Evolutionary conservation across 2,113 vertebrate genomes (phyloP), one percentile per base, ranked within the genome.

Genomic region (Eolophus roseicapilla): DNA sequence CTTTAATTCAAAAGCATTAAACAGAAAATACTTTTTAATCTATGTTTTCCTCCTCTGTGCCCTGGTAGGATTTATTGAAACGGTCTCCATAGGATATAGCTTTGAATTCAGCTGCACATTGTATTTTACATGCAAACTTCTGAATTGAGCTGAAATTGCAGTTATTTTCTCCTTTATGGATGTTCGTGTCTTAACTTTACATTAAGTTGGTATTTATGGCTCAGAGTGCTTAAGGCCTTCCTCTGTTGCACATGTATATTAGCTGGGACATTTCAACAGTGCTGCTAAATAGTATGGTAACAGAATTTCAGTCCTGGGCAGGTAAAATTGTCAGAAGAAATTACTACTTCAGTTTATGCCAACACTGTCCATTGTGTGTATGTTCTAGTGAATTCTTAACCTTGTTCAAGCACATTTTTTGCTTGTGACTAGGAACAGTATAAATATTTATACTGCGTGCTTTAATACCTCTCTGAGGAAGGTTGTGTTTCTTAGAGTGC

Each of bases 361-460:
- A 78, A 25, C 55, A 4, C 50, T 71, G 52, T 76, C 59, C n/a
- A 49, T 91, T 91, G 78, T 88, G 55, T 68, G 27, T 78, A 49
- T 57, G 70, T 90, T 39, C 28, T 35, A 55, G 35, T 86, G 76
- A 70, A 75, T 95, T 93, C 71, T 88, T 83, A 39, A 77, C 49
- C 53, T 86, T 68, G 46, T 59, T 91, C 39, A 81, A 74, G 41
- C 55, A 82, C 31, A 19, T 77, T 93, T 77, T 68, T 95, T 86
- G 50, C 76, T 74, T 92, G 49, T 76, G 77, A 67, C 71, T 78
- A 78, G 68, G 75, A 82, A 57, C 43, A 90, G 35, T 47, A 92
- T 88, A 86, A 92, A 86, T 94, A 96, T 94, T 93, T 96, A 92
- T 81, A 78, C 25, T n/a, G 49, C 37, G 47, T 81, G 64, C 65